Evolutionary conservation across 2,797 vertebrate species (phyloP), one percentile per base, ranked within the genome.

Genomic region (Graptemys geographica): DNA sequence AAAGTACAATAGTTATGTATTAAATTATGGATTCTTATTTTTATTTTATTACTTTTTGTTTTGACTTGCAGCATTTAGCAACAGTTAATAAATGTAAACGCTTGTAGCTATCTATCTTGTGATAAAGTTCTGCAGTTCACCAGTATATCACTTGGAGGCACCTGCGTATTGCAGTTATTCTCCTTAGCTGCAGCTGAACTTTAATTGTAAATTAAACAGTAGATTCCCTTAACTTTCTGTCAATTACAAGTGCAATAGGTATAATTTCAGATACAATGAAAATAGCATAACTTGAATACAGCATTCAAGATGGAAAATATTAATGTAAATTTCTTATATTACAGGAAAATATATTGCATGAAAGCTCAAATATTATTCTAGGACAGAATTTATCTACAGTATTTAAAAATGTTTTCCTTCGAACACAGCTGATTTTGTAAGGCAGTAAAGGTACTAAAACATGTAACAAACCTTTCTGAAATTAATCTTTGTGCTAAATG

Each of bases 131-230:
- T 96, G 96, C 81, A 95, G 47, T 97, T 97, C 69, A 85, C 33
- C 23, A 4, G 53, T 93, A 2, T 28, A 9, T 93, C 98, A 96
- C 97, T 28, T 95, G 97, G 86, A 94, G 98, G 97, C 96, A 96
- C 86, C 90, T 92, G 15, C 8, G n/a, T 90, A 97, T 87, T 93
- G 82, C 37, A 72, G 72, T 91, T 93, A 47, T 72, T 93, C 57
- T 10, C 44, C 53, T 79, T 47, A 41, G 1, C 31, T 90, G 21
- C 11, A 31, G 12, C 16, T 59, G 52, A 1, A 1, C 49, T 85
- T 83, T 59, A 81, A 52, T 72, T 10, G 13, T 5, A n/a, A 7
- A 18, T 25, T 7, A 47, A 76, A 1, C 7, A 65, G 19, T 4
- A 21, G 16, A 79, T 97, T 37, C 18, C 11, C 15, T 33, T 78